phyloP scores from a whole-genome alignment of 2,888 invertebrate genomes.

The Chrysolina oricalcia region DNA sequence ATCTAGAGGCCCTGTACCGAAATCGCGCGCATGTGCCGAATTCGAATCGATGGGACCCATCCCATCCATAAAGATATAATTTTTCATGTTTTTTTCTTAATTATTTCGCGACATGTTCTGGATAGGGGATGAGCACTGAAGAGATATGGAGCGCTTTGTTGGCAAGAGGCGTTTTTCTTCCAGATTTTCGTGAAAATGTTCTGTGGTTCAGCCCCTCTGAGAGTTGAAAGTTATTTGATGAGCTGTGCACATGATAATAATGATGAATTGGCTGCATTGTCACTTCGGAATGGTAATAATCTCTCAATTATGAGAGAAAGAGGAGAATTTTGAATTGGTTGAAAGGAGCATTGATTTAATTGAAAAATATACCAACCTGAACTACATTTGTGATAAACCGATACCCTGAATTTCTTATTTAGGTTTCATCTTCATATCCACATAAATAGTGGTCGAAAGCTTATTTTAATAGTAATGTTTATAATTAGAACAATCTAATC shows the following conservation, averaged over 20 bases:
- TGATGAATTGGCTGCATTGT: not conserved
- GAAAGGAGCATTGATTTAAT: too few species aligned
- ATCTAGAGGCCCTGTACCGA: conserved; percentile 62
- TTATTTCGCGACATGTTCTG: conserved; percentile 35
- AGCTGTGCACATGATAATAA: not conserved
- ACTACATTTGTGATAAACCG: too few species aligned
- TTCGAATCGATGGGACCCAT: conserved; percentile 71
- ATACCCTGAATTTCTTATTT: too few species aligned
- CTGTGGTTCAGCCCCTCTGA: conserved; percentile 24
- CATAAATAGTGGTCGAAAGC: too few species aligned
- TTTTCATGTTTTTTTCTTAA: conserved; percentile 50
- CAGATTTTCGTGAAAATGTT: not conserved
- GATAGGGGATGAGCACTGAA: conserved; percentile 26
- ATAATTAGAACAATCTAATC: too few species aligned
- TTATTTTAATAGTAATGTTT: too few species aligned
- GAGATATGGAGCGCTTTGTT: conserved; percentile 25
- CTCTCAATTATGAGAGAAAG: too few species aligned
- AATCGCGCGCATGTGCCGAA: conserved; percentile 65
- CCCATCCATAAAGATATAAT: conserved; percentile 63
- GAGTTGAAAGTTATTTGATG: not conserved
- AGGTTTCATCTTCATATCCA: too few species aligned
- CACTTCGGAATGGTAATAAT: too few species aligned
- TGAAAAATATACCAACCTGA: too few species aligned
- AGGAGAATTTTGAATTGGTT: too few species aligned
- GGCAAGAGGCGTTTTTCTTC: conserved; percentile 31